Percentiles rank a stretch among this genome's conserved stretches.
phyloP scores from a whole-genome alignment of 2,797 vertebrate species.

The Rallus crepitans region DNA sequence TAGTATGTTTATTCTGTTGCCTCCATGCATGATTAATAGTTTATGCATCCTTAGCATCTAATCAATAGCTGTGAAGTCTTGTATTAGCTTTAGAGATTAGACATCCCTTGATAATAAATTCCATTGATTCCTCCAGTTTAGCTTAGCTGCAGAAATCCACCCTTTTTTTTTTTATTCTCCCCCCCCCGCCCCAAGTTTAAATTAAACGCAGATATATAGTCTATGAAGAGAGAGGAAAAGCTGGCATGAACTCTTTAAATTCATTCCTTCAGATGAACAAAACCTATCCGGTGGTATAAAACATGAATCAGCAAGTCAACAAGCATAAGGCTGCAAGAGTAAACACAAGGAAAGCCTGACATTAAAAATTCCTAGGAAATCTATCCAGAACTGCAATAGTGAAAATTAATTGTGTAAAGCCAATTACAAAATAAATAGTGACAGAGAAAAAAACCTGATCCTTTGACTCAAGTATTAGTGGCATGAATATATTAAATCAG shows the following conservation, averaged over 20 bases:
- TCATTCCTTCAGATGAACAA: slow-evolving; percentile 65
- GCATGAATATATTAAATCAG: background rate
- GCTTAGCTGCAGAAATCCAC: slow-evolving; percentile 73
- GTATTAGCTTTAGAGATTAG: slow-evolving; percentile 85
- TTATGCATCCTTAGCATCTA: slow-evolving; percentile 79
- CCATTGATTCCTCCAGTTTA: slow-evolving; percentile 76
- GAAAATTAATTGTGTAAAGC: slow-evolving; percentile 50
- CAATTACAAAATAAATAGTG: slow-evolving; percentile 49
- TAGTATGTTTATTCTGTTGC: slow-evolving; percentile 74
- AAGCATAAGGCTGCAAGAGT: slow-evolving; percentile 53
- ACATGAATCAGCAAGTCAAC: slow-evolving; percentile 71
- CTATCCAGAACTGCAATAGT: slow-evolving; percentile 9
- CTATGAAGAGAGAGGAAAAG: slow-evolving; percentile 61
- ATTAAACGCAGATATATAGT: slow-evolving; percentile 80
- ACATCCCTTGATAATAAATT: slow-evolving; percentile 84
- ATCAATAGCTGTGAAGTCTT: slow-evolving; percentile 84
- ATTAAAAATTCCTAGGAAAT: slow-evolving; percentile 53
- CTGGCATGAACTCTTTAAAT: slow-evolving; percentile 64
- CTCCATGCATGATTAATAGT: slow-evolving; percentile 81
- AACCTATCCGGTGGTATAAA: slow-evolving; percentile 48
- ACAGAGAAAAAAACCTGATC: slow-evolving; percentile 13
- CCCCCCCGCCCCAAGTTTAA: slow-evolving; percentile 57
- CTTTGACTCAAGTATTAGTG: slow-evolving; percentile 5
- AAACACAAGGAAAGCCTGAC: slow-evolving; percentile 57
- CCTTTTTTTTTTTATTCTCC: slow-evolving; percentile 4